Percentiles rank a stretch among this genome's conserved stretches.
Evolutionary conservation across 2,888 invertebrate species (phyloP).

Genomic region (Pollenia angustigena): DNA sequence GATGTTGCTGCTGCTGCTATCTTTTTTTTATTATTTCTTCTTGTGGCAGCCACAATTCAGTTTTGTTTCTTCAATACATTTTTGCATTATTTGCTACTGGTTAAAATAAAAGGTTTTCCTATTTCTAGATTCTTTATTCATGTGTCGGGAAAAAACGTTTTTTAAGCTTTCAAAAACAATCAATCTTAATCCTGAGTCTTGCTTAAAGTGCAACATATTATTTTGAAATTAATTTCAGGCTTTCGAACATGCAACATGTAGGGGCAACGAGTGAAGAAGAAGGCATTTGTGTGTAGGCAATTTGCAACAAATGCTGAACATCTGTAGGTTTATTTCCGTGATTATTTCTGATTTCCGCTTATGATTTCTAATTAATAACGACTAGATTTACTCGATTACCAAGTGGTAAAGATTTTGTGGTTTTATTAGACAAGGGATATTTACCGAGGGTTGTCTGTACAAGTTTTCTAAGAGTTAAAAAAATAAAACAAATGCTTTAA

Average conservation of each 20-base stretch:
- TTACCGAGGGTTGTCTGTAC: conserved; percentile 19
- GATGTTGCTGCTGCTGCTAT: conserved; percentile 34
- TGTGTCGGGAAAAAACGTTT: conserved; percentile 45
- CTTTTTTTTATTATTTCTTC: conserved; percentile 42
- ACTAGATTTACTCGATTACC: conserved; percentile 59
- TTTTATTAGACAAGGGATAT: conserved; percentile 15
- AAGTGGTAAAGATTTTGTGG: conserved; percentile 27
- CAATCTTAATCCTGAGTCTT: conserved; percentile 63
- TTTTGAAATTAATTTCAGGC: conserved; percentile 56
- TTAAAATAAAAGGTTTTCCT: conserved; percentile 18
- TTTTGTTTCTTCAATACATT: conserved; percentile 31
- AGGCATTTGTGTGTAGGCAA: conserved; percentile 39
- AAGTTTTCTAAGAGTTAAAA: not conserved
- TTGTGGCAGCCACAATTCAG: conserved; percentile 13
- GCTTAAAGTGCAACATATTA: conserved; percentile 62
- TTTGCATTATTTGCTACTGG: conserved; percentile 57
- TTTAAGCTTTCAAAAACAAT: conserved; percentile 60
- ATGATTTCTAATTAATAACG: conserved; percentile 66
- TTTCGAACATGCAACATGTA: conserved; percentile 38
- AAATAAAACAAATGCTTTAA: not conserved
- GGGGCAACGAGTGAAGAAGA: not conserved
- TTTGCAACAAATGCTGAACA: conserved; percentile 29
- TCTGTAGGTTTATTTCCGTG: conserved; percentile 48
- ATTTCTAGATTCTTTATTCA: conserved; percentile 29
- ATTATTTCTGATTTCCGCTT: conserved; percentile 59